A percentile compares a stretch with the other conserved stretches of the same genome.
These are phyloP conservation scores for Bos javanicus DNA, from an alignment of 2,113 vertebrate species.

Conservation along the genomic window DNA sequence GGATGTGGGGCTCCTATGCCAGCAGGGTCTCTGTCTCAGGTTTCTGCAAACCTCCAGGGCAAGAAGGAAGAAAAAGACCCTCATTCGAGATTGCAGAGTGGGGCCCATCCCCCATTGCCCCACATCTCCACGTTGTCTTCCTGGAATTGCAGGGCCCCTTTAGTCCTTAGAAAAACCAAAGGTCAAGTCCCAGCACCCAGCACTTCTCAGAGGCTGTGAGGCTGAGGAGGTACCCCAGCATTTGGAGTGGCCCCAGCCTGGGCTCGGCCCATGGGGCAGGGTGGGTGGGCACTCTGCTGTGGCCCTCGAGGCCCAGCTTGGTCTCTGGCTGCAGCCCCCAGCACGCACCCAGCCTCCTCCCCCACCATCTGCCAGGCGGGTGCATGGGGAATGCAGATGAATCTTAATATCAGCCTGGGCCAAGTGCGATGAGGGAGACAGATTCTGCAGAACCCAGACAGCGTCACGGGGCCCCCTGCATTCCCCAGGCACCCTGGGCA, in stretches of 20 bases:
- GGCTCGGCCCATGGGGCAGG: accelerated
- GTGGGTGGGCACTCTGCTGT: not conserved
- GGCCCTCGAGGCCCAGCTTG: constrained; percentile 32
- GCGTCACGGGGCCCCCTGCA: not conserved
- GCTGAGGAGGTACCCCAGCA: not conserved
- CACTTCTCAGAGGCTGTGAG: not conserved
- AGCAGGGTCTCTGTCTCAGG: not conserved
- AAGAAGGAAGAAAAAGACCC: not conserved
- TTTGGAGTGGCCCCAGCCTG: not conserved
- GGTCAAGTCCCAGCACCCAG: not conserved
- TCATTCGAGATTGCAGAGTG: not conserved
- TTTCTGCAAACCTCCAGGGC: not conserved
- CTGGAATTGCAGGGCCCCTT: not conserved
- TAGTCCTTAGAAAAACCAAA: constrained; percentile 34
- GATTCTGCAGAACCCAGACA: constrained; percentile 48
- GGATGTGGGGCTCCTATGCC: not conserved
- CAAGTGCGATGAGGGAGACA: constrained; percentile 63
- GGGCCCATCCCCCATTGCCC: not conserved
- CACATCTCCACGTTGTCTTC: not conserved
- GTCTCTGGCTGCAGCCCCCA: constrained; percentile 61
- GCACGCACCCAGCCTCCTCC: constrained; percentile 70
- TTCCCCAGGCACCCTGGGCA: not conserved
- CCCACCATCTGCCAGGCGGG: constrained; percentile 75
- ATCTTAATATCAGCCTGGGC: constrained; percentile 71
- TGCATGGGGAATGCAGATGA: constrained; percentile 73